Conservation (phyloP, 2,888 invertebrate genomes). For the Nomada flava region DNA sequence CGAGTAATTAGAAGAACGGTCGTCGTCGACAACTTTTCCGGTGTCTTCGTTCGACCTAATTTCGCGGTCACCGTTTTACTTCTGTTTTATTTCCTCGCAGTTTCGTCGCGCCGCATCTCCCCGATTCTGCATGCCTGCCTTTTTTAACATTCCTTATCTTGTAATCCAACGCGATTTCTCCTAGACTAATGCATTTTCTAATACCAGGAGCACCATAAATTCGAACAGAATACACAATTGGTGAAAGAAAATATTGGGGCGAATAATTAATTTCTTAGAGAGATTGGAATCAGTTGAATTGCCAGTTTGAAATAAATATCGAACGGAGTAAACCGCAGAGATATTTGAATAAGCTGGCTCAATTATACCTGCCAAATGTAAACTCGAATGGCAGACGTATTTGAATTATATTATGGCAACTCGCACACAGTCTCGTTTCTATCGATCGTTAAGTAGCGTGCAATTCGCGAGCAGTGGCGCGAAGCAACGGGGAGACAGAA, state of each 20-base stretch:
- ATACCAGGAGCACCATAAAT: no score
- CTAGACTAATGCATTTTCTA: neutral
- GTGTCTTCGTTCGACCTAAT: slow-evolving; percentile 56
- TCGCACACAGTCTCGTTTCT: slow-evolving; percentile 9
- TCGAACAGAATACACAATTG: no score
- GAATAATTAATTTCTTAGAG: no score
- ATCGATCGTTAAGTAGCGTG: slow-evolving; percentile 26
- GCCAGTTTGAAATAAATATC: neutral
- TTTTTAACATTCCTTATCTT: neutral
- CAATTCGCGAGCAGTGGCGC: neutral
- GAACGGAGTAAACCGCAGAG: no score
- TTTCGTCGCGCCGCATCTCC: no score
- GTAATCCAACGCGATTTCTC: neutral
- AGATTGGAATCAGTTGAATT: no score
- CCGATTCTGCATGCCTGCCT: neutral
- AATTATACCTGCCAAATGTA: neutral
- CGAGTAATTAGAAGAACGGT: slow-evolving; percentile 48
- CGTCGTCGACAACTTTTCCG: slow-evolving; percentile 42
- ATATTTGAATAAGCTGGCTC: neutral
- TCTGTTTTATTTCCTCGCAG: slow-evolving; percentile 11
- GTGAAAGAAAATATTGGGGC: no score
- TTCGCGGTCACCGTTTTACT: slow-evolving; percentile 49
- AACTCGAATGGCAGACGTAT: neutral
- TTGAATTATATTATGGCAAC: neutral
- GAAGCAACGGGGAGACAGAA: slow-evolving; percentile 17